Percentiles rank a stretch among this genome's conserved stretches.
phyloP scores from a whole-genome alignment of 2,888 invertebrate genomes.

The Drosophila borborema region DNA sequence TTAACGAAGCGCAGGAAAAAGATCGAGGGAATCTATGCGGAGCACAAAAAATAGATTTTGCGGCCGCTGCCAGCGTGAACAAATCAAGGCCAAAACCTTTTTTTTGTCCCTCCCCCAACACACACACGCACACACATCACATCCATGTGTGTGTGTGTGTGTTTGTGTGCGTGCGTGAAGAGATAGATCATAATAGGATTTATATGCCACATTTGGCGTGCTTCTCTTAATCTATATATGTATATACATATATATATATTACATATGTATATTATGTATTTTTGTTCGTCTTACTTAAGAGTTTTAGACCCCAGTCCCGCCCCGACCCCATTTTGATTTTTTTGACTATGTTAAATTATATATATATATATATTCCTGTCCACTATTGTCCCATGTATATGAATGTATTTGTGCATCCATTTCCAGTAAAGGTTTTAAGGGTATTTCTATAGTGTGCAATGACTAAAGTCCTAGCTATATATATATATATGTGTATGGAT shows the following conservation, averaged over 20 bases:
- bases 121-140: background rate
- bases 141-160: background rate
- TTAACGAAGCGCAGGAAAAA: constrained; percentile 92
- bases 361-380: background rate
- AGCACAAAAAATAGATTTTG: constrained; percentile 47
- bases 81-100: constrained; percentile 42
- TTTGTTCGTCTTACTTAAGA: constrained; percentile 4
- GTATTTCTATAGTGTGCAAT: constrained; percentile 58
- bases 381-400: constrained; percentile 21
- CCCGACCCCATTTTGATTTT: constrained; percentile 4
- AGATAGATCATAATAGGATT: constrained; percentile 4
- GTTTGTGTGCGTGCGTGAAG: background rate
- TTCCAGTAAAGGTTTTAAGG: constrained; percentile 70
- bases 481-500: background rate
- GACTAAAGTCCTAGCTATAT: constrained; percentile 11
- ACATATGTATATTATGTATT: constrained; percentile 2
- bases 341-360: constrained; percentile 36
- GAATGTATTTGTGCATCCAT: constrained; percentile 37
- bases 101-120: background rate
- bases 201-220: constrained; percentile 9
- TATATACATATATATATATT: constrained; percentile 2
- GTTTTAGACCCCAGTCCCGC: constrained; percentile 6
- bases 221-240: constrained; percentile 3
- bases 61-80: constrained; percentile 9
- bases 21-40: constrained; percentile 74